phyloP scores from a whole-genome alignment of 2,888 invertebrate species.

The Agrochola lota region DNA sequence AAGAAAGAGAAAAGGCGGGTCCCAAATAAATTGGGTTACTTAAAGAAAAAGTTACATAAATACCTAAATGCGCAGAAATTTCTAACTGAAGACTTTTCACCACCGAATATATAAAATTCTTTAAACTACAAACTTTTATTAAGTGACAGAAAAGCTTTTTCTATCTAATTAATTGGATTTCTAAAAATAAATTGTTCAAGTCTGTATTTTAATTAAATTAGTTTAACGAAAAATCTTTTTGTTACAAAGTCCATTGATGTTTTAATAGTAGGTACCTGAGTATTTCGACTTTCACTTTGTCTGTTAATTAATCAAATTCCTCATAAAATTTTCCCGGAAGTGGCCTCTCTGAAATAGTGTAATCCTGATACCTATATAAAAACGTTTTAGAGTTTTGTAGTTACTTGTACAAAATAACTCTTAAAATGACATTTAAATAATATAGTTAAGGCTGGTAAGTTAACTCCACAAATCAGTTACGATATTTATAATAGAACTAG shows the following conservation, averaged over 20 bases:
- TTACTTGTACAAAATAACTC: neutral
- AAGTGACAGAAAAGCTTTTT: neutral
- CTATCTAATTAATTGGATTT: conserved; percentile 16
- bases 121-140: neutral
- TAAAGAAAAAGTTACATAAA: no score
- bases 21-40: neutral
- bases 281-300: neutral
- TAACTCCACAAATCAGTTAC: no score
- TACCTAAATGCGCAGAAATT: neutral
- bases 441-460: no score
- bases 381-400: neutral
- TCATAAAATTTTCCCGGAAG: neutral
- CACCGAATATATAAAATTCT: neutral
- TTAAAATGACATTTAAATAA: neutral
- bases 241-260: conserved; percentile 1
- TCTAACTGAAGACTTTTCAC: neutral
- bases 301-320: neutral
- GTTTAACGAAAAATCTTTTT: conserved; percentile 4
- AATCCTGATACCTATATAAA: neutral
- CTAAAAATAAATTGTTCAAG: conserved; percentile 14
- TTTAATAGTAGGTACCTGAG: neutral
- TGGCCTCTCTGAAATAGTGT: neutral
- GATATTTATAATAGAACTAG: no score
- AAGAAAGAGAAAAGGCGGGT: no score
- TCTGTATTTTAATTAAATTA: conserved; percentile 20